Base-by-base conservation (phyloP, 2,113 vertebrate genomes). In the Spea bombifrons region DNA sequence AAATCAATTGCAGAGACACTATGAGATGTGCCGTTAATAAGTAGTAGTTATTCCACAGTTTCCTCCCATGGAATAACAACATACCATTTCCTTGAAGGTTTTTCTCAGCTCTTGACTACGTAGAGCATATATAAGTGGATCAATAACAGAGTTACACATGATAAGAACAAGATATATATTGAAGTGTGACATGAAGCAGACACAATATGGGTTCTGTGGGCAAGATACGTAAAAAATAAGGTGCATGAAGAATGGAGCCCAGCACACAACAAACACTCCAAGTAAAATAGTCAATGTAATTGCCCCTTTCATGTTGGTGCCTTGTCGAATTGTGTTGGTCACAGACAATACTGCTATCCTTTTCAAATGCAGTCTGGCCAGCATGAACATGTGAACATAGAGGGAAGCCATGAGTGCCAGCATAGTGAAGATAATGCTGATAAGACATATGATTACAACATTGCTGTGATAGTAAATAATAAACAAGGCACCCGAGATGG, bases 121-220 rank as follows among this genome's bases (percentile, higher is more conserved):
- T 50, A 98, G 95, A 8, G 96, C 96, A 45, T 98, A 98, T 81
- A 98, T 98, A 48, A 98, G 92, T 12, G 96, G 96, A 84, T 98
- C 96, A 0, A 98, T 96, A 86, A 98, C 89, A 0, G 96, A 97
- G 81, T 98, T 98, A 75, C 96, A 97, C 96, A 98, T 98, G 84
- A 98, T 97, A 57, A 98, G 94, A 48, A 97, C 96, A 86, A 98
- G 95, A 81, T 98, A 98, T 84, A 98, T 88, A 89, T 98, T 97
- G 83, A 98, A 98, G 82, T 98, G 96, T 15, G 96, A 97, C 96
- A 98, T 98, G 88, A 98, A 98, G 72, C 96, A 98, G 50, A 95
- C 90, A 76, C 96, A 98, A 84, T 98, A 98, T 13, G 96, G 96
- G 65, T 97, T 98, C 71, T 93, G 89, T 48, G 96, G 96, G 67